These are phyloP conservation scores for Lycorma delicatula DNA, from an alignment of 1,140 invertebrate genomes.

Conservation along the genomic window DNA sequence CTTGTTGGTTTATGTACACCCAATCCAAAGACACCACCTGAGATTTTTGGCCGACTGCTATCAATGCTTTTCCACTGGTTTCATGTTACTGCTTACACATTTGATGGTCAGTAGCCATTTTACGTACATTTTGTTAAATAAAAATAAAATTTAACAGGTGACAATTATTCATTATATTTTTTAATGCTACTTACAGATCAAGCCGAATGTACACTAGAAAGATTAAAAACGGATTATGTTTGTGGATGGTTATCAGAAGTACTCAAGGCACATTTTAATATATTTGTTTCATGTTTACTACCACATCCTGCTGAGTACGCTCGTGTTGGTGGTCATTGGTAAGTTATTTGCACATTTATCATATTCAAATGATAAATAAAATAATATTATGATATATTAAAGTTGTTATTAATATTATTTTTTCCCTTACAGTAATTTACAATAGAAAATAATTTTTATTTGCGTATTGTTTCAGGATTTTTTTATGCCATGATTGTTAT, in stretches of 20 bases:
- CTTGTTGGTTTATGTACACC: slow-evolving; percentile 89
- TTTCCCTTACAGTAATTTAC: too few relatives aligned
- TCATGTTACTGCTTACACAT: slow-evolving; percentile 91
- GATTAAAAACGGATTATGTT: slow-evolving; percentile 88
- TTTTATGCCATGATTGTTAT: too few relatives aligned
- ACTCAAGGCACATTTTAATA: slow-evolving; percentile 75
- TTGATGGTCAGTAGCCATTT: slow-evolving; percentile 78
- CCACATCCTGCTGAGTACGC: slow-evolving; percentile 85
- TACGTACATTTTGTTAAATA: too few relatives aligned
- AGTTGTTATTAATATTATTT: too few relatives aligned
- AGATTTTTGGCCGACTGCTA: slow-evolving; percentile 83
- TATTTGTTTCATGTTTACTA: slow-evolving; percentile 75
- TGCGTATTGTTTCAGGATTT: too few relatives aligned
- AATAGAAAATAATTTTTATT: too few relatives aligned
- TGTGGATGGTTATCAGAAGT: slow-evolving; percentile 85
- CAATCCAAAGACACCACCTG: slow-evolving; percentile 70
- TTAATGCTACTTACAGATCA: slow-evolving; percentile 49
- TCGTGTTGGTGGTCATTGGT: slow-evolving; percentile 90
- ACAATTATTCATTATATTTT: too few relatives aligned
- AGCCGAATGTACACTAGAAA: slow-evolving; percentile 77
- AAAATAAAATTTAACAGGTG: too few relatives aligned
- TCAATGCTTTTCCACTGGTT: slow-evolving; percentile 99
- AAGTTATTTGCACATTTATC: slow-evolving; percentile 28
- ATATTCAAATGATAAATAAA: too few relatives aligned
- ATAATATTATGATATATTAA: too few relatives aligned